These are phyloP conservation scores for Penaeus vannamei DNA, from an alignment of 1,140 invertebrate genomes.

Conservation along the genomic window DNA sequence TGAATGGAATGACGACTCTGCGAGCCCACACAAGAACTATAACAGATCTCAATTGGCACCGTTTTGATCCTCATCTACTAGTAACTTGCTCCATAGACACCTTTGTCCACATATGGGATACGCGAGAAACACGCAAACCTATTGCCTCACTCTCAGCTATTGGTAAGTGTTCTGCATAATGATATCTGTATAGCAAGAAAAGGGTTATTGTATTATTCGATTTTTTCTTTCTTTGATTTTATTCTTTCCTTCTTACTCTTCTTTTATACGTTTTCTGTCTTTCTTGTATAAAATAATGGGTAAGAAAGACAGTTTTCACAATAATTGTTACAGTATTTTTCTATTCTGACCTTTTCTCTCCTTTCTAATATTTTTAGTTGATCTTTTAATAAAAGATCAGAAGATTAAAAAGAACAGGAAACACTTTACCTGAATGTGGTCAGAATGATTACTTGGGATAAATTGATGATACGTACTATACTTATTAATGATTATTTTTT, in stretches of 20 bases:
- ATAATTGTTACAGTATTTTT: background rate
- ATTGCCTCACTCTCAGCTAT: slow-evolving; percentile 85
- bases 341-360: background rate
- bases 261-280: background rate
- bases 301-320: background rate
- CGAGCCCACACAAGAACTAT: slow-evolving; percentile 89
- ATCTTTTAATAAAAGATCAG: too few species aligned
- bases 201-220: background rate
- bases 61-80: slow-evolving; percentile 88
- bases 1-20: slow-evolving; percentile 82
- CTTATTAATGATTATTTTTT: too few species aligned
- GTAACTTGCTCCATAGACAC: slow-evolving; percentile 95
- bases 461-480: too few species aligned
- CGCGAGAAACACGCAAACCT: slow-evolving; percentile 87
- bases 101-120: slow-evolving; percentile 94
- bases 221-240: too few species aligned
- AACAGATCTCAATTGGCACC: slow-evolving; percentile 94
- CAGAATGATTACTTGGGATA: too few species aligned
- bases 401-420: too few species aligned
- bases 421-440: too few species aligned
- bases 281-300: background rate
- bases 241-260: background rate
- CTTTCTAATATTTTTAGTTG: too few species aligned
- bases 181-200: background rate
- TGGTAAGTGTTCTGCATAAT: slow-evolving; percentile 71